Evolutionary conservation across 1,140 invertebrate species (phyloP), one percentile per base, ranked within the genome.

Genomic region (Calephelis nemesis): DNA sequence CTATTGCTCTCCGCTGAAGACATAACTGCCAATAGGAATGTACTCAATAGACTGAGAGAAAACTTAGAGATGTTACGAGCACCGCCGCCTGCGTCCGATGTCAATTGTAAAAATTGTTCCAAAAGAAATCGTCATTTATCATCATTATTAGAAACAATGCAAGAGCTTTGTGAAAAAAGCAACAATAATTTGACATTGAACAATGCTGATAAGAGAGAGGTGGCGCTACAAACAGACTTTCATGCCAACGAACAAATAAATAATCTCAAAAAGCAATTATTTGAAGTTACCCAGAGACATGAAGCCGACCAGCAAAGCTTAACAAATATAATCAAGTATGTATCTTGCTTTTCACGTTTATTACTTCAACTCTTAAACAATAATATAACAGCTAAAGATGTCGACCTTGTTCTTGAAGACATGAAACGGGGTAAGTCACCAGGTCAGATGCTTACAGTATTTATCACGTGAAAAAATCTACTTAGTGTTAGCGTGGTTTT

Each of bases 291-390:
- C 39, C 70, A 71, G 5, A 70, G 62, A 7, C 74, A 83, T 15
- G 70, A 75, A 4, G 72, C 76, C 0, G 84, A 88, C 30, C 83
- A 78, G 48, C 67, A 71, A 11, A 82, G 79, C 65, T 74, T 83
- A 11, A 71, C 76, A 2, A 67, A 52, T 49, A 67, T 84, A 1
- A 75, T 85, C 30, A 83, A 76, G 85, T 85, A 70, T 77, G 72
- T 69, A 64, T 19, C 13, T 54, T 54, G 9, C 13, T 13, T 54
- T 54, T 30, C 30, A 30, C 30, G 13, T 54, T n/a, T 54, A 54
- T 54, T 54, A 9, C 8, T 45, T 7, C 30, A 30, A 30, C 30
- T 1, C 4, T 30, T 30, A 30, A 30, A 30, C 30, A 19, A 19
- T 19, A 19, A 19, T 19, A 1, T 19, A 19, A 19, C 15, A 19